A percentile compares a stretch with the other conserved stretches of the same genome.
Conservation (phyloP, 2,888 invertebrate species). For the Brachypalpus laphriformis region DNA sequence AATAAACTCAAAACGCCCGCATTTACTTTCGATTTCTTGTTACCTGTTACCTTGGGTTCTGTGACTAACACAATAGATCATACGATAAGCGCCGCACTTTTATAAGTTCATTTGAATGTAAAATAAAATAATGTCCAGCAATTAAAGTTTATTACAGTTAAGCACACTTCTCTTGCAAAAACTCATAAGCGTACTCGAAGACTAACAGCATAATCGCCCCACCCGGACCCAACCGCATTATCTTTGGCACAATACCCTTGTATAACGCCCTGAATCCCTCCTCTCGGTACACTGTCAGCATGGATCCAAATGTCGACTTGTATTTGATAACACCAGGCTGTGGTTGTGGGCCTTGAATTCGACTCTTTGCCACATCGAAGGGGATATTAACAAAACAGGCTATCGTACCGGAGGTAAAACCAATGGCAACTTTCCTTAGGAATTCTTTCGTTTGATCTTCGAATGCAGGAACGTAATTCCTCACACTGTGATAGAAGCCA, state of each 20-base stretch:
- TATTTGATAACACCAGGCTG: conserved; percentile 89
- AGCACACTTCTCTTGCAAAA: conserved; percentile 85
- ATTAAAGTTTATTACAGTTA: conserved; percentile 59
- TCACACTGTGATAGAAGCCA: conserved; percentile 96
- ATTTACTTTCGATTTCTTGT: conserved; percentile 45
- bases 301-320: conserved; percentile 88
- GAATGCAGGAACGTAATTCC: conserved; percentile 87
- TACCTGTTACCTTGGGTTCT: conserved; percentile 35
- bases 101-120: conserved; percentile 25
- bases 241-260: conserved; percentile 95
- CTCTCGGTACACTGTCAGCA: conserved; percentile 90
- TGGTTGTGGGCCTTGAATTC: conserved; percentile 94
- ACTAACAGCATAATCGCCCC: conserved; percentile 97
- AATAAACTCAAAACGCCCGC: conserved; percentile 39
- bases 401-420: conserved; percentile 93
- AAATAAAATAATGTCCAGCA: conserved; percentile 13
- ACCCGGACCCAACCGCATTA: conserved; percentile 95
- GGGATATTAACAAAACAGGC: conserved; percentile 96
- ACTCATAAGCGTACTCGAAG: conserved; percentile 93
- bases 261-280: conserved; percentile 96
- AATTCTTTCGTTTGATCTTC: conserved; percentile 88
- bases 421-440: conserved; percentile 90
- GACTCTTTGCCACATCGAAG: conserved; percentile 97
- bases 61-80: conserved; percentile 33
- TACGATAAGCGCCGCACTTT: conserved; percentile 12